Conservation (phyloP, 2,888 invertebrate species). For the Galeopsomyia nigrocyanea region DNA sequence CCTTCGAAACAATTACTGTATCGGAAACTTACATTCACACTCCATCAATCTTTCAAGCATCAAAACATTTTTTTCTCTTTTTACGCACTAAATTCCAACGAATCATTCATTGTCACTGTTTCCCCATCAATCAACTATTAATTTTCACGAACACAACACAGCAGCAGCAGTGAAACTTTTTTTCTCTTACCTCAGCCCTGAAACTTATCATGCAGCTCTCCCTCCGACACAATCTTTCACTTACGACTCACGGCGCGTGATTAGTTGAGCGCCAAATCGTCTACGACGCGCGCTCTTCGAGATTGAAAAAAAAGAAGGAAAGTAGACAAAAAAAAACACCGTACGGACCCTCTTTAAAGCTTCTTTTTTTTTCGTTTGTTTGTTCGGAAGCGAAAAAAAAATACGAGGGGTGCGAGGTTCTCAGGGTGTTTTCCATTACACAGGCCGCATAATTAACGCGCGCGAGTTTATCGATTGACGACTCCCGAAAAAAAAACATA, state of each 20-base stretch:
- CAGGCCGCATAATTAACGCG: too few relatives aligned
- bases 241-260: constrained; percentile 13
- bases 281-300: constrained; percentile 11
- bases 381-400: not conserved
- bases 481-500: too few relatives aligned
- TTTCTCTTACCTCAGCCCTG: not conserved
- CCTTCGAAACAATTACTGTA: too few relatives aligned
- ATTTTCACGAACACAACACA: constrained; percentile 37
- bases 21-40: too few relatives aligned
- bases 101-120: constrained; percentile 31
- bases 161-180: constrained; percentile 32
- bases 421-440: constrained; percentile 28
- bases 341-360: constrained; percentile 21
- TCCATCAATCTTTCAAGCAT: too few relatives aligned
- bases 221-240: not conserved
- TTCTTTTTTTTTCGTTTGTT: constrained; percentile 4
- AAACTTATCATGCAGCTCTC: constrained; percentile 16
- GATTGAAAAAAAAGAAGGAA: constrained; percentile 22
- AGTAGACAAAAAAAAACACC: not conserved
- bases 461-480: too few relatives aligned
- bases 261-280: constrained; percentile 39
- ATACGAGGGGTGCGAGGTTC: constrained; percentile 1
- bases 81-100: too few relatives aligned
- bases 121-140: constrained; percentile 27
- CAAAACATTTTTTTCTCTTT: too few relatives aligned